Evolutionary conservation across 37 sponge, comb jelly and placozoan genomes (phyloP).

Genomic region (Dysidea cf. avara): DNA sequence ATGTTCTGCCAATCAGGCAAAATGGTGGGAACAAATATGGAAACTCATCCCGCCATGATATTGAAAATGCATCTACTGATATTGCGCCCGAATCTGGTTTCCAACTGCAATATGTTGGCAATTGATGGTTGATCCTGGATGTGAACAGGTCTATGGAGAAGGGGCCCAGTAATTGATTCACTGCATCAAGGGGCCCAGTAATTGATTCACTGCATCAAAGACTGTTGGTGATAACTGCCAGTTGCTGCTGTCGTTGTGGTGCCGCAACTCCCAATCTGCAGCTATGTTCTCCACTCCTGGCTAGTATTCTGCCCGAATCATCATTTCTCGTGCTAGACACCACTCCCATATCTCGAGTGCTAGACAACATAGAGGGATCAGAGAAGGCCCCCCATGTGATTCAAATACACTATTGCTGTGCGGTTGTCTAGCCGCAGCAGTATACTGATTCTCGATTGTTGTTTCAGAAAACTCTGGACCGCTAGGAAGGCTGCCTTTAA

Average conservation of each 20-base stretch:
- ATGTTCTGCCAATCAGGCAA: background rate
- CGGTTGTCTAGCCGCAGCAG: conserved; percentile 23
- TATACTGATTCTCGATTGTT: conserved; percentile 1
- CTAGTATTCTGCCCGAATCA: conserved; percentile 27
- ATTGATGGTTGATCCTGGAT: too few relatives aligned
- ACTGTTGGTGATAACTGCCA: too few relatives aligned
- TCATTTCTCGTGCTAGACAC: conserved; percentile 14
- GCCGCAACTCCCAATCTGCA: conserved; percentile 37
- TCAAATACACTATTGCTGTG: conserved; percentile 19
- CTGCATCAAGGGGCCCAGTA: too few relatives aligned
- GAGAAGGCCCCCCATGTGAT: conserved; percentile 36
- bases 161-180: conserved; percentile 9
- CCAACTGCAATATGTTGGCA: too few relatives aligned
- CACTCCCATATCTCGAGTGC: conserved; percentile 42
- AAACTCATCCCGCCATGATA: conserved; percentile 1
- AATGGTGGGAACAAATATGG: conserved; percentile 36
- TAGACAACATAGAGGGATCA: conserved; percentile 6
- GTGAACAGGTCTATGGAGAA: conserved; percentile 35
- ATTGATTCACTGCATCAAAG: too few relatives aligned
- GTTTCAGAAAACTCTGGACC: conserved; percentile 12
- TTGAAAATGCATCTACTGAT: conserved; percentile 19
- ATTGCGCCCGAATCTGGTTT: conserved; percentile 18
- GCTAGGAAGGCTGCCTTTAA: conserved; percentile 23
- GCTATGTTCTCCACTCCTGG: conserved; percentile 27
- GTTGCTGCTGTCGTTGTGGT: conserved; percentile 20